Percentiles rank a stretch among this genome's conserved stretches.
phyloP scores from a whole-genome alignment of 35 echinoderm and acorn worm genomes.

The Apostichopus californicus region DNA sequence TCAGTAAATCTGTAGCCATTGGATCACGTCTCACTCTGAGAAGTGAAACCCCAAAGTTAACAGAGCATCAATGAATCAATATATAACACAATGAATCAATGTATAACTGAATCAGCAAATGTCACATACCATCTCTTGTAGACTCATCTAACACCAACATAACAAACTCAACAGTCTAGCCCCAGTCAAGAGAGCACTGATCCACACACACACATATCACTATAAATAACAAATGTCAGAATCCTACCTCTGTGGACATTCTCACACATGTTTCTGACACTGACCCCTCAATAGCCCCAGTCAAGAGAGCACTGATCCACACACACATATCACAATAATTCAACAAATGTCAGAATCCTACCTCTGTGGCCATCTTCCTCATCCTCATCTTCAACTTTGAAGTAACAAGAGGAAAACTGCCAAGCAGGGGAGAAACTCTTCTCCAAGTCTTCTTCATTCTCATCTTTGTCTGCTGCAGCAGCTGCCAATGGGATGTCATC shows the following conservation, averaged over 20 bases:
- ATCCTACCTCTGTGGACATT: slow-evolving; percentile 49
- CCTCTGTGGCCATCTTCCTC: slow-evolving; percentile 70
- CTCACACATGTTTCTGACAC: no score
- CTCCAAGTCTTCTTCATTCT: slow-evolving; percentile 22
- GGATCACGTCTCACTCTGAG: no score
- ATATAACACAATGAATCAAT: neutral
- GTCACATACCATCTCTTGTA: neutral
- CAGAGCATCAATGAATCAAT: neutral
- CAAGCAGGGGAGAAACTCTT: slow-evolving; percentile 36
- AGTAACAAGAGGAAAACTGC: slow-evolving; percentile 59
- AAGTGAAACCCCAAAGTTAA: neutral
- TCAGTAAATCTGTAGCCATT: no score
- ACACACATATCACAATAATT: neutral
- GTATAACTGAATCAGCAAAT: no score
- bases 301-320: neutral
- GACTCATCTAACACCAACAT: no score
- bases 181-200: neutral
- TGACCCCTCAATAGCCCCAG: neutral
- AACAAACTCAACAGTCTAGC: no score
- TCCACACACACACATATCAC: neutral
- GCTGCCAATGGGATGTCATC: neutral
- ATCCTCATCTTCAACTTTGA: slow-evolving; percentile 57
- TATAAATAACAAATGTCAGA: neutral
- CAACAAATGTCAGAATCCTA: slow-evolving; percentile 2
- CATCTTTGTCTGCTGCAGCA: neutral